These are phyloP conservation scores for Hippocampus comes DNA, from an alignment of 2,113 vertebrate genomes.

Conservation along the genomic window DNA sequence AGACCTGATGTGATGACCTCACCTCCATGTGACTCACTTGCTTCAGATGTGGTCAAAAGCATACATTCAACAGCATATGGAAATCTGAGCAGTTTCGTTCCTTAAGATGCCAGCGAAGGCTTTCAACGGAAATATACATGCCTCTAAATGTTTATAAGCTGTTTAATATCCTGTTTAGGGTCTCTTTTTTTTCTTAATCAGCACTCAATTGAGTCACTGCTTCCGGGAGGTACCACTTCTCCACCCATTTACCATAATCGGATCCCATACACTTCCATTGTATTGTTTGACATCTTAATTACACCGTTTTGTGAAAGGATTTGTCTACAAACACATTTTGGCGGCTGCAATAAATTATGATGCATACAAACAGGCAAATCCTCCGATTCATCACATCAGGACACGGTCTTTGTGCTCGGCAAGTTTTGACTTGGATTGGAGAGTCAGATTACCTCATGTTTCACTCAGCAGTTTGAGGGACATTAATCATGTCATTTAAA, in stretches of 20 bases:
- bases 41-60: slow-evolving; percentile 49
- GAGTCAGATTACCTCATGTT: slow-evolving; percentile 62
- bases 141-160: slow-evolving; percentile 71
- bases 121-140: slow-evolving; percentile 55
- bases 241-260: neutral
- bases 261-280: neutral
- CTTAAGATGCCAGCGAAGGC: slow-evolving; percentile 48
- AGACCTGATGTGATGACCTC: slow-evolving; percentile 41
- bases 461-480: slow-evolving; percentile 53
- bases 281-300: neutral
- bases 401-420: slow-evolving; percentile 39
- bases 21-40: slow-evolving; percentile 45
- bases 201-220: slow-evolving; percentile 48
- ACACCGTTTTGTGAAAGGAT: neutral
- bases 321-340: neutral
- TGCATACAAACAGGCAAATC: neutral
- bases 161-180: slow-evolving; percentile 75
- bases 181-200: slow-evolving; percentile 48
- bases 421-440: slow-evolving; percentile 52
- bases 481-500: slow-evolving; percentile 65
- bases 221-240: slow-evolving; percentile 9
- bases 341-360: neutral
- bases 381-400: slow-evolving; percentile 19
- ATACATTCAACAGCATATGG: slow-evolving; percentile 28
- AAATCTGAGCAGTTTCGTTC: slow-evolving; percentile 51